Percentiles rank a stretch among this genome's conserved stretches.
Evolutionary conservation across 2,888 invertebrate genomes (phyloP).

Genomic region (Perithous albicinctus): DNA sequence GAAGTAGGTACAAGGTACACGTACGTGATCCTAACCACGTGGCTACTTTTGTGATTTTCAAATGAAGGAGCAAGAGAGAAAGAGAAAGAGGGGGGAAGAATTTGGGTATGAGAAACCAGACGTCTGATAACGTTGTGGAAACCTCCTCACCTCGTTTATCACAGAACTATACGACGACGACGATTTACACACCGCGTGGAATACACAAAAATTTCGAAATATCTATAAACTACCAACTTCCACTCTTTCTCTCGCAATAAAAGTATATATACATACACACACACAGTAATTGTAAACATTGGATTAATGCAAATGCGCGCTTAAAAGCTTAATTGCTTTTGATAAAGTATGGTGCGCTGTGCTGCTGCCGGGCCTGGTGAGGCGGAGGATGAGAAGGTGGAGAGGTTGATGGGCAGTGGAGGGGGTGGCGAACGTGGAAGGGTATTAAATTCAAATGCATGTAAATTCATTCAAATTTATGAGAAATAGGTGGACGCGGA

Average conservation of each 20-base stretch:
- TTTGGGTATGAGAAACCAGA: constrained; percentile 10
- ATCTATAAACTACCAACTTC: constrained; percentile 28
- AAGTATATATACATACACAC: constrained; percentile 46
- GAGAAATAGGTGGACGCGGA: constrained; percentile 84
- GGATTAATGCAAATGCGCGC: constrained; percentile 85
- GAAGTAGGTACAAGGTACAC: not conserved
- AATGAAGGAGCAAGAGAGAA: not conserved
- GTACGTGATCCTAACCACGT: constrained; percentile 4
- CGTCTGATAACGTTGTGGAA: constrained; percentile 29
- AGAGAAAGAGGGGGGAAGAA: constrained; percentile 1
- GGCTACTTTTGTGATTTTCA: not conserved
- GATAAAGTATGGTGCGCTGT: constrained; percentile 83
- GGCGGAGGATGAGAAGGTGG: constrained; percentile 65
- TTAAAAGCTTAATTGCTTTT: constrained; percentile 85
- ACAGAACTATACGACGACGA: constrained; percentile 35
- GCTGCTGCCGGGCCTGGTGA: constrained; percentile 62
- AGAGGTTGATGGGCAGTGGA: constrained; percentile 60
- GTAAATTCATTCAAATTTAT: constrained; percentile 85
- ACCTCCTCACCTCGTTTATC: constrained; percentile 23
- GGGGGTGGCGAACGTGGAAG: constrained; percentile 67
- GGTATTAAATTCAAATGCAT: constrained; percentile 85
- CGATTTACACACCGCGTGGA: constrained; percentile 47
- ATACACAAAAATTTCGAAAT: constrained; percentile 56
- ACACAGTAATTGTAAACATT: constrained; percentile 84
- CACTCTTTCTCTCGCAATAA: constrained; percentile 30